These are phyloP conservation scores for Hecatera dysodea DNA, from an alignment of 2,888 invertebrate genomes.

Conservation along the genomic window DNA sequence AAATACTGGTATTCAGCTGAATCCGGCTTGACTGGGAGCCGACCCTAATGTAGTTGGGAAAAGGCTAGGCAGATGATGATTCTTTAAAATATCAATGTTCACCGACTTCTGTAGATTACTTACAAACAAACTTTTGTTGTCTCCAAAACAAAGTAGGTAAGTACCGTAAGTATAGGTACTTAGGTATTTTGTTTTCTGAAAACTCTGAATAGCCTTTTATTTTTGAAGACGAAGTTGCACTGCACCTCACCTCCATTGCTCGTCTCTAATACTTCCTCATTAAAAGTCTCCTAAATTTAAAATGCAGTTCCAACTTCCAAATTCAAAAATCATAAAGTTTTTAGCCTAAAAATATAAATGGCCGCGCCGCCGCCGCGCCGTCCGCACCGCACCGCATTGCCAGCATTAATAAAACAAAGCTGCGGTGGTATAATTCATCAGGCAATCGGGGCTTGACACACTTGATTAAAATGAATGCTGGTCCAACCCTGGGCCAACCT, in stretches of 20 bases:
- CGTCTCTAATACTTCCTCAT: background rate
- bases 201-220: background rate
- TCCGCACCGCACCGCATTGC: constrained; percentile 38
- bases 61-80: too few species aligned
- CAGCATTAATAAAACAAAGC: constrained; percentile 68
- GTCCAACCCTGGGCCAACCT: constrained; percentile 56
- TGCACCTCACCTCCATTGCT: background rate
- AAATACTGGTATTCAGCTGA: too few species aligned
- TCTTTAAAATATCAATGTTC: constrained; percentile 30
- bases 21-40: too few species aligned
- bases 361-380: constrained; percentile 9
- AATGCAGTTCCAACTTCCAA: constrained; percentile 25
- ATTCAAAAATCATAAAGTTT: constrained; percentile 13
- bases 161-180: constrained; percentile 21
- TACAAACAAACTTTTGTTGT: constrained; percentile 24
- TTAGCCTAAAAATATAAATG: constrained; percentile 32
- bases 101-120: constrained; percentile 11
- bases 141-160: constrained; percentile 23
- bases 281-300: constrained; percentile 6
- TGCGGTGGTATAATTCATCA: constrained; percentile 73
- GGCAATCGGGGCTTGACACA: constrained; percentile 77
- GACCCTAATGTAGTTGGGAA: too few species aligned
- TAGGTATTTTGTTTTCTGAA: constrained; percentile 13
- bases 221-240: background rate
- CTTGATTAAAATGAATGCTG: constrained; percentile 82